Evolutionary conservation across 2,113 vertebrate genomes (phyloP).

Genomic region (Clarias macrocephalus): DNA sequence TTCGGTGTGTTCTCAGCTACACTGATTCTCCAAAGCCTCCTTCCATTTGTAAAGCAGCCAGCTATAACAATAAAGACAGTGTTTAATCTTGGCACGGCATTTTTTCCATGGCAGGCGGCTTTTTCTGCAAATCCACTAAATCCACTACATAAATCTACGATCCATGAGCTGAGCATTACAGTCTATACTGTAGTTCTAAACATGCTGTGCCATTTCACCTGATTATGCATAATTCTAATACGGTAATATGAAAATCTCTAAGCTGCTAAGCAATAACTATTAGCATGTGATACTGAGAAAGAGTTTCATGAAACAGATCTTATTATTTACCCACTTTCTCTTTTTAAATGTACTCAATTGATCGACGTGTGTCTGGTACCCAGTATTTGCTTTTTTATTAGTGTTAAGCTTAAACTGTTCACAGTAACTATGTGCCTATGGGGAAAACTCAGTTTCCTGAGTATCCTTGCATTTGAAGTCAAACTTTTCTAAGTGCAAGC

Average conservation of each 20-base stretch:
- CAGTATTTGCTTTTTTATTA: background rate
- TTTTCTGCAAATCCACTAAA: background rate
- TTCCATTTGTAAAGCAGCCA: background rate
- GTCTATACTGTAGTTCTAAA: background rate
- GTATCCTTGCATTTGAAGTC: too few species aligned
- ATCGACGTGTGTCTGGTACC: background rate
- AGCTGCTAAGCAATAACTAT: background rate
- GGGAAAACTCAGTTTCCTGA: too few species aligned
- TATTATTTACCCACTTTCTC: background rate
- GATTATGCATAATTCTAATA: background rate
- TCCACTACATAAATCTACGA: background rate
- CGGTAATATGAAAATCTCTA: background rate
- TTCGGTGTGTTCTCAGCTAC: too few species aligned
- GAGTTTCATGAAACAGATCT: background rate
- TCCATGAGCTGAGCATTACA: background rate
- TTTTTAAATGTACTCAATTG: background rate
- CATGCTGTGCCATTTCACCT: constrained; percentile 11
- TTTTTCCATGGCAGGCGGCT: background rate
- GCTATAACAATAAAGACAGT: background rate
- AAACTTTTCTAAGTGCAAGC: too few species aligned
- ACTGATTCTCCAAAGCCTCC: background rate
- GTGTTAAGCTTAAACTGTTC: background rate
- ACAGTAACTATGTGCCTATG: too few species aligned
- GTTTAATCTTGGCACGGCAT: background rate
- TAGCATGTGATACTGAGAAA: constrained; percentile 13